phyloP scores from a whole-genome alignment of 2,888 invertebrate genomes.

The Ochropleura leucogaster region DNA sequence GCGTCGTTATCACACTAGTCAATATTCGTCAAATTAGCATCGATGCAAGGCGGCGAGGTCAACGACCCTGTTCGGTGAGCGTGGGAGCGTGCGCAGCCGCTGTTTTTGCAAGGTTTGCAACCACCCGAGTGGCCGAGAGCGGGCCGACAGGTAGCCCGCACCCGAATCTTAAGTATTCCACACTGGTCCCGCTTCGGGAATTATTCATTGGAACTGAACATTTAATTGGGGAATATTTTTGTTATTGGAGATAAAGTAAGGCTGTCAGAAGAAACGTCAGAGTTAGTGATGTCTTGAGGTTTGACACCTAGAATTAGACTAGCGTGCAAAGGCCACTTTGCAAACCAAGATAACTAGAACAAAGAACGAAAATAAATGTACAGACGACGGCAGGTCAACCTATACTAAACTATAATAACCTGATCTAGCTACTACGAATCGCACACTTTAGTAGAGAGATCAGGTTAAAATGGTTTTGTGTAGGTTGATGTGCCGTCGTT shows the following conservation, averaged over 20 bases:
- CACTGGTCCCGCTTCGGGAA: constrained; percentile 60
- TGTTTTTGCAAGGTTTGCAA: constrained; percentile 79
- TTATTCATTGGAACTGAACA: constrained; percentile 53
- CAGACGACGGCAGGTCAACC: no score
- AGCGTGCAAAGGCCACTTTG: neutral
- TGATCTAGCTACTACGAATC: no score
- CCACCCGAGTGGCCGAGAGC: constrained; percentile 55
- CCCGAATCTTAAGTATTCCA: constrained; percentile 71
- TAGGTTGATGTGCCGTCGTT: no score
- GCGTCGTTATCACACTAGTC: constrained; percentile 69
- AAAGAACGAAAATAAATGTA: no score
- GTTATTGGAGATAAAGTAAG: neutral
- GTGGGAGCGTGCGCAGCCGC: constrained; percentile 83
- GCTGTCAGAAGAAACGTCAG: neutral
- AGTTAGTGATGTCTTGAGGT: neutral
- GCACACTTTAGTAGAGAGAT: no score
- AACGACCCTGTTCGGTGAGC: constrained; percentile 79
- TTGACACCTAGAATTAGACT: neutral
- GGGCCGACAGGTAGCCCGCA: constrained; percentile 72
- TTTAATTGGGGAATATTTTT: neutral
- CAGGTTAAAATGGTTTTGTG: no score
- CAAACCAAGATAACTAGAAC: neutral
- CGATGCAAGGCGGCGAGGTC: constrained; percentile 81
- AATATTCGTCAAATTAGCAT: constrained; percentile 87
- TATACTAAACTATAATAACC: no score